Evolutionary conservation across 2,888 invertebrate species (phyloP).

Genomic region (Acanthacorydalis orientalis): DNA sequence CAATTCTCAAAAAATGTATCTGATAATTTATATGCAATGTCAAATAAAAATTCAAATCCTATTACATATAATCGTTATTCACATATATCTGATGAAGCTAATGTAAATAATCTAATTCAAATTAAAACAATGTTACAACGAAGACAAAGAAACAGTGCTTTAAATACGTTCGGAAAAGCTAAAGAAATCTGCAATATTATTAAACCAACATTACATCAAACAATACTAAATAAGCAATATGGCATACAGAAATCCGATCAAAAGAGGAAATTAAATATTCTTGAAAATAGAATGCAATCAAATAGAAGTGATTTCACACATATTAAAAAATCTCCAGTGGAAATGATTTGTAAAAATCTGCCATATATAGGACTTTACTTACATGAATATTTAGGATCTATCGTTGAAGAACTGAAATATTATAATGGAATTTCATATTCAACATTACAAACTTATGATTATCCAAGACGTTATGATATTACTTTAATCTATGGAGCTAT

Average conservation of each 20-base stretch:
- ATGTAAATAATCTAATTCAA: neutral
- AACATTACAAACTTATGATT: neutral
- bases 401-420: neutral
- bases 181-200: neutral
- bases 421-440: neutral
- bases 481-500: constrained; percentile 1
- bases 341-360: no score
- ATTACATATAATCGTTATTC: neutral
- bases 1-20: neutral
- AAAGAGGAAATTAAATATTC: no score
- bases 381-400: neutral
- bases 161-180: neutral
- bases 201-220: no score
- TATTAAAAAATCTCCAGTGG: no score
- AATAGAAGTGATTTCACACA: no score
- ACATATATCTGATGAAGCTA: neutral
- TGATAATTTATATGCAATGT: neutral
- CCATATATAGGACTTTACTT: no score
- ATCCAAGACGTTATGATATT: constrained; percentile 3
- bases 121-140: neutral
- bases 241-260: no score
- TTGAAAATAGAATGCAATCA: no score
- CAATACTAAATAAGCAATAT: no score
- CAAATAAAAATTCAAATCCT: neutral
- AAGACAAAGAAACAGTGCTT: neutral